These are phyloP conservation scores for Luidia sarsii DNA, from an alignment of 53 echinoderm and acorn worm genomes.

Conservation along the genomic window DNA sequence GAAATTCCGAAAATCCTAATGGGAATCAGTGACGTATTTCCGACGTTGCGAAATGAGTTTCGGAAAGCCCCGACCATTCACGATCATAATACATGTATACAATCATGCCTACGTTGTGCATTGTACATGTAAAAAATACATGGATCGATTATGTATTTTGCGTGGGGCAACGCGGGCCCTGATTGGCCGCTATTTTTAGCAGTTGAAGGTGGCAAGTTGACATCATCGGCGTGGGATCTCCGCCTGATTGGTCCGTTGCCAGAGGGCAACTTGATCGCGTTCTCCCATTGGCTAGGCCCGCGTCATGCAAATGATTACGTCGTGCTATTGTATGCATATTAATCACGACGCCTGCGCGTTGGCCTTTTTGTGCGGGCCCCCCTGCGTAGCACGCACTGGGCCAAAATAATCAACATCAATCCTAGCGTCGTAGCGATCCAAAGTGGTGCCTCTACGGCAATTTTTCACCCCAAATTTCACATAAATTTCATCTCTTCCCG, in stretches of 20 bases:
- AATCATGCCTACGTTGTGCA: no score
- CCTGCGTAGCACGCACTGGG: neutral
- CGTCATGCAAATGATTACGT: neutral
- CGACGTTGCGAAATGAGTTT: no score
- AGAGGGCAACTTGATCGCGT: neutral
- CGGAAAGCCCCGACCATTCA: no score
- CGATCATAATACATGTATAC: no score
- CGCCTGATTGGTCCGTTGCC: conserved; percentile 21
- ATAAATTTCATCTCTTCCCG: neutral
- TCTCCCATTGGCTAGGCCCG: conserved; percentile 17
- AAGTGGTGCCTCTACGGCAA: neutral
- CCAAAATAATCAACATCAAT: neutral
- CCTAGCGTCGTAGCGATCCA: neutral
- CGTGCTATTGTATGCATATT: neutral
- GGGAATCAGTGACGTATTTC: no score
- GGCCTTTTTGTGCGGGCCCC: neutral
- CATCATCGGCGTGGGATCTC: neutral
- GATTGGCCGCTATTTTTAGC: conserved; percentile 40
- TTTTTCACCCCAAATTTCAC: neutral
- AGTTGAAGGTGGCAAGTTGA: neutral
- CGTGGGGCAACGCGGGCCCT: neutral
- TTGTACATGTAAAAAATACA: no score
- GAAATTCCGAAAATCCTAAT: neutral
- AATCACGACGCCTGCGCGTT: neutral
- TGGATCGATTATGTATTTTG: no score